Evolutionary conservation across 2,888 invertebrate species (phyloP).

Genomic region (Antheraea yamamai): DNA sequence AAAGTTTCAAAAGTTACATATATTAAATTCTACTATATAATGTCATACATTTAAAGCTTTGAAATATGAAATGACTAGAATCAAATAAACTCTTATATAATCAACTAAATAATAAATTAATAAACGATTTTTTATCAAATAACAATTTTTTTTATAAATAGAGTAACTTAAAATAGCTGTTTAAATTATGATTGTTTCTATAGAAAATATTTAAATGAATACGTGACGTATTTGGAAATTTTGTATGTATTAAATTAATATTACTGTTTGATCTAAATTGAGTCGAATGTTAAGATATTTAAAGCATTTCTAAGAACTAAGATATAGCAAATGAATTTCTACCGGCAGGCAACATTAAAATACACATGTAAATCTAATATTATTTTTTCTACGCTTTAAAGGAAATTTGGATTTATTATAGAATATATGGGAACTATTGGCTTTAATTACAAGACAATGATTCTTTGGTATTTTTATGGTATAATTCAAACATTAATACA

Average conservation of each 20-base stretch:
- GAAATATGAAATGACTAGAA: neutral
- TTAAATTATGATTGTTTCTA: neutral
- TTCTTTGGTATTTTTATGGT: no score
- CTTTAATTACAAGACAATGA: no score
- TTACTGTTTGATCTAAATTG: neutral
- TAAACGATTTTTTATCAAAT: neutral
- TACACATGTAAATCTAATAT: neutral
- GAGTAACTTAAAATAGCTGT: neutral
- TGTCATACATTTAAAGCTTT: slow-evolving; percentile 7
- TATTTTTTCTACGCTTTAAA: neutral
- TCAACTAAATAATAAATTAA: neutral
- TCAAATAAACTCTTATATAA: slow-evolving; percentile 4
- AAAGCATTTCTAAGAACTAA: neutral
- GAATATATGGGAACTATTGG: no score
- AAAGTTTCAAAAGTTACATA: neutral
- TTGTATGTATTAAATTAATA: neutral
- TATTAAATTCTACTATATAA: neutral
- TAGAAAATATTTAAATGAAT: neutral
- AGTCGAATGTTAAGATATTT: neutral
- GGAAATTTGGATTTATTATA: no score
- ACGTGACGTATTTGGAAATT: neutral
- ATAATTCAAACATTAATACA: no score
- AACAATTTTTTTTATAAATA: neutral
- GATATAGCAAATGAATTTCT: neutral
- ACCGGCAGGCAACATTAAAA: neutral